Base-by-base conservation (phyloP, 1,140 invertebrate species). In the Zaprionus africanus region DNA sequence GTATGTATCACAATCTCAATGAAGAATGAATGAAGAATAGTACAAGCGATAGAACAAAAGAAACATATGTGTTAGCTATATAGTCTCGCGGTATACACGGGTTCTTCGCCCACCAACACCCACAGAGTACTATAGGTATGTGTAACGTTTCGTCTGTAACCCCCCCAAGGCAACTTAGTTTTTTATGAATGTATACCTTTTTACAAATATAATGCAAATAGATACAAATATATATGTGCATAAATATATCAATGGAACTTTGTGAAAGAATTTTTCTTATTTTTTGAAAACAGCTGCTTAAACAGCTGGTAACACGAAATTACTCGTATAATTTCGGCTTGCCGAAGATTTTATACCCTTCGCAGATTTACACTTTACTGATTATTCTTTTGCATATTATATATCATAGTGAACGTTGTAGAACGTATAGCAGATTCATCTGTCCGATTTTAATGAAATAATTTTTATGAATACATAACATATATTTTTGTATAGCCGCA, bases 161-260 rank as follows among this genome's bases (percentile, higher is more conserved):
- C 46, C 46, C 46, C 4, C 19, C 19, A 22, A 46, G 46, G 24
- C 46, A 24, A 22, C 19, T 51, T 12, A 24, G 46, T 51, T 51
- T 51, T 51, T 51, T 51, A 51, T 51, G 11, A 49, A 49, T 51
- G 19, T 51, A 22, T 51, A 51, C 46, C 46, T 51, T 51, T 51
- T 22, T 51, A 51, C 46, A 51, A 51, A 1, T 24, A 51, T 49
- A 49, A 41, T 15, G 38, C 41, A n/a, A 49, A 22, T 22, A 51
- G 11, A 51, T 51, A 46, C 36, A 4, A 46, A 7, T 46, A 46
- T 46, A 46, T 46, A 46, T 38, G 15, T 38, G 13, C 36, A 38
- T 38, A 46, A 46, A 46, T 46, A 46, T 17, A 17, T 9, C 41
- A 46, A 2, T 46, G n/a, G 2, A 38, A 38, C 36, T 38, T 15